These are phyloP conservation scores for Adela reaumurella DNA, from an alignment of 2,888 invertebrate species.

Conservation along the genomic window DNA sequence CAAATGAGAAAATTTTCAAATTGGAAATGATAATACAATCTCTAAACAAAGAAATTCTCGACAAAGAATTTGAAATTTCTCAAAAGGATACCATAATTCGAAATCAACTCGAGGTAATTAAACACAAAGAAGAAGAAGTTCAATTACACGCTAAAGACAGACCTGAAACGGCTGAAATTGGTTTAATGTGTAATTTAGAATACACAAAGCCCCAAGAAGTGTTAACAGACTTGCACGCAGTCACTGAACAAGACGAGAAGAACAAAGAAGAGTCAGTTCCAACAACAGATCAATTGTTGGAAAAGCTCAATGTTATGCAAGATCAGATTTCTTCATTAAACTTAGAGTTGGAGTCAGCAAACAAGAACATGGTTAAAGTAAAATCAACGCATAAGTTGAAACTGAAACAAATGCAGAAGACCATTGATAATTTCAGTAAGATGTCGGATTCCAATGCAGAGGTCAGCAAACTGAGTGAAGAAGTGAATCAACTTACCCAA, in stretches of 20 bases:
- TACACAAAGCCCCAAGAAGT: no score
- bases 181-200: not conserved
- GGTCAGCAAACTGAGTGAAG: slow-evolving; percentile 60
- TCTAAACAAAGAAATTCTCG: slow-evolving; percentile 45
- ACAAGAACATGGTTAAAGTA: slow-evolving; percentile 73
- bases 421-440: slow-evolving; percentile 64
- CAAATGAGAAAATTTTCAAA: slow-evolving; percentile 18
- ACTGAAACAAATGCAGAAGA: slow-evolving; percentile 72
- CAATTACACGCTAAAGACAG: slow-evolving; percentile 8
- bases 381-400: slow-evolving; percentile 70
- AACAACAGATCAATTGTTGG: slow-evolving; percentile 23
- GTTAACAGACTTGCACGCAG: no score
- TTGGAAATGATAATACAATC: slow-evolving; percentile 39
- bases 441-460: slow-evolving; percentile 66
- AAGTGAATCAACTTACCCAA: slow-evolving; percentile 63
- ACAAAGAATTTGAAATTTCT: slow-evolving; percentile 39
- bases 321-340: slow-evolving; percentile 54
- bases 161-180: not conserved
- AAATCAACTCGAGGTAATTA: slow-evolving; percentile 21
- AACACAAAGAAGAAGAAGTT: slow-evolving; percentile 19
- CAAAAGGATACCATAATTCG: slow-evolving; percentile 44
- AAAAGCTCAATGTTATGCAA: slow-evolving; percentile 39
- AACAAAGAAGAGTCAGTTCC: no score
- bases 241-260: no score
- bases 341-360: slow-evolving; percentile 69